A percentile compares a stretch with the other conserved stretches of the same genome.
Evolutionary conservation across 1,140 invertebrate genomes (phyloP).

Genomic region (Microvelia longipes): DNA sequence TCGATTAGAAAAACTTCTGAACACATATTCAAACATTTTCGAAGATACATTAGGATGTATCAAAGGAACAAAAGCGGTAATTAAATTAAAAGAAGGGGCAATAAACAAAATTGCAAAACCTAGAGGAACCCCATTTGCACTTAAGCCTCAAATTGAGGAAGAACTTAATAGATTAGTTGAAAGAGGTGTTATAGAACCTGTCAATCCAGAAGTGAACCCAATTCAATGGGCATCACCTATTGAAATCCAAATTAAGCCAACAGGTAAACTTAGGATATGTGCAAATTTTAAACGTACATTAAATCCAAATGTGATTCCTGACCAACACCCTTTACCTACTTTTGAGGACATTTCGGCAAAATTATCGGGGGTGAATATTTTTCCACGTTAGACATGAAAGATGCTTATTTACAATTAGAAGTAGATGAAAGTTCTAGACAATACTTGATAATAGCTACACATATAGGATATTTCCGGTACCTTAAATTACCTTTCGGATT

Average conservation of each 20-base stretch:
- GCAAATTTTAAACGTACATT: not conserved
- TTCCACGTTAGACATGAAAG: not conserved
- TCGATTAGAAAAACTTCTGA: not conserved
- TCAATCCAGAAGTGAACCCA: not conserved
- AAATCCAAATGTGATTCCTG: not conserved
- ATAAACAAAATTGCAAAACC: not conserved
- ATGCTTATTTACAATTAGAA: not conserved
- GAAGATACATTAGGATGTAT: not conserved
- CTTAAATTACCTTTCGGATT: not conserved
- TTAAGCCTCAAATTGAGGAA: not conserved
- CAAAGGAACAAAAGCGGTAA: constrained; percentile 18
- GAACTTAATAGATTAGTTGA: not conserved
- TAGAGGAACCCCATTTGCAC: not conserved
- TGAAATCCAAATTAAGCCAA: not conserved
- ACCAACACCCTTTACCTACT: not conserved
- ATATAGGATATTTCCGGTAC: not conserved
- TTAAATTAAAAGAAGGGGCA: not conserved
- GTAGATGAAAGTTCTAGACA: not conserved
- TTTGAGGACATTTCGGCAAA: not conserved
- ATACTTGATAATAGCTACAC: not conserved
- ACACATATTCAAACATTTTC: not conserved
- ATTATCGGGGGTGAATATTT: not conserved
- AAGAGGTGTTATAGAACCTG: not conserved
- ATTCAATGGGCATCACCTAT: not conserved
- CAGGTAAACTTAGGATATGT: too few relatives aligned